These are phyloP conservation scores for Pegoplata infirma DNA, from an alignment of 2,888 invertebrate genomes.

Conservation along the genomic window DNA sequence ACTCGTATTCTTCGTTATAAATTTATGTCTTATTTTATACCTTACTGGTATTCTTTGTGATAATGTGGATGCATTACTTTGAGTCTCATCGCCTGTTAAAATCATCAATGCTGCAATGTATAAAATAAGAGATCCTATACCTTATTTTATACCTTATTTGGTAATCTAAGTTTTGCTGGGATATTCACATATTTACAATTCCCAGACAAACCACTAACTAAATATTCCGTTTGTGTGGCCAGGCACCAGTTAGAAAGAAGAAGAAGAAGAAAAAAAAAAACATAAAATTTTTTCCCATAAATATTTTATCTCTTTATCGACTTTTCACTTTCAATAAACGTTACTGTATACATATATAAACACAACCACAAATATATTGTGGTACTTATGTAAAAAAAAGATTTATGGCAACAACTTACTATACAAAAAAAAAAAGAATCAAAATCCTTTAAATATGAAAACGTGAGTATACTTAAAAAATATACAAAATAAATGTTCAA, in stretches of 20 bases:
- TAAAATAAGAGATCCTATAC: no score
- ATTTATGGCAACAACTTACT: conserved; percentile 14
- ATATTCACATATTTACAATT: conserved; percentile 37
- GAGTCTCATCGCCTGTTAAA: no score
- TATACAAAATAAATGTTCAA: neutral
- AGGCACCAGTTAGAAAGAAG: no score
- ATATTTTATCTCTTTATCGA: conserved; percentile 62
- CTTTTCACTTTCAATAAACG: conserved; percentile 61
- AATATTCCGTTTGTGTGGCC: conserved; percentile 22
- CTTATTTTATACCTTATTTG: no score
- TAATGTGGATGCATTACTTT: no score
- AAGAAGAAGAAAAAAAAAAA: conserved; percentile 6
- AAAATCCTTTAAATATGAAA: conserved; percentile 51
- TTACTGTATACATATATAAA: conserved; percentile 11
- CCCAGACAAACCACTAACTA: conserved; percentile 26
- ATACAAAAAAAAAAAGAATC: conserved; percentile 21
- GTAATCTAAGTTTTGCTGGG: no score
- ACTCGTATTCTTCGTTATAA: no score
- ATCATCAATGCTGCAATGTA: no score
- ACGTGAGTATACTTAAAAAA: conserved; percentile 56
- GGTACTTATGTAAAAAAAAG: conserved; percentile 14
- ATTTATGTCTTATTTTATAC: no score
- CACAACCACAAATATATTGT: conserved; percentile 39
- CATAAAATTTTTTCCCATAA: conserved; percentile 51
- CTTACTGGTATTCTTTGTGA: no score